Evolutionary conservation across 1,140 invertebrate species (phyloP).

Genomic region (Euura lappo): DNA sequence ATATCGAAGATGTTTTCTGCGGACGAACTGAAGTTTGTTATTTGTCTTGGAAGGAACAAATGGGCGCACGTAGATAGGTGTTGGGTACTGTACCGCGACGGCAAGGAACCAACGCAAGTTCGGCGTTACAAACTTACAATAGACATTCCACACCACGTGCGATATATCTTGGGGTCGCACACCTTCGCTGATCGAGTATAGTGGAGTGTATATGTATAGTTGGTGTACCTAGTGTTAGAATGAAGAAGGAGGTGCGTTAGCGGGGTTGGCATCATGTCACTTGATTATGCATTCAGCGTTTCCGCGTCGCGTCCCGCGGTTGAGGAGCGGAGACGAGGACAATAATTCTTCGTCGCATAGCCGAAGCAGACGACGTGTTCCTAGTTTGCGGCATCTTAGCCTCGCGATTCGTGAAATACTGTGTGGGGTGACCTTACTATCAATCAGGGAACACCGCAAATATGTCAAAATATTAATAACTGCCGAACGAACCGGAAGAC

Average conservation of each 20-base stretch:
- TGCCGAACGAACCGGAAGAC: not conserved
- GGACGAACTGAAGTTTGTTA: no score
- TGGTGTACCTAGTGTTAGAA: not conserved
- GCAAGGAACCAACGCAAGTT: no score
- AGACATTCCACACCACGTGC: no score
- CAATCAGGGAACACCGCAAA: constrained; percentile 1
- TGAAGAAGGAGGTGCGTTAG: not conserved
- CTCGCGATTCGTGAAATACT: not conserved
- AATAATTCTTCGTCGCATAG: constrained; percentile 2
- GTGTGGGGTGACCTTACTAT: not conserved
- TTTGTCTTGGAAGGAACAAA: no score
- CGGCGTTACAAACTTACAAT: no score
- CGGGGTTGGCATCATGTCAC: constrained; percentile 20
- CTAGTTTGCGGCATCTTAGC: not conserved
- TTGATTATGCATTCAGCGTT: constrained; percentile 40
- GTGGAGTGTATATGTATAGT: no score
- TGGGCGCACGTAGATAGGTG: no score
- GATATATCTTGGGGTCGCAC: no score
- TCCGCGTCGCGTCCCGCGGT: not conserved
- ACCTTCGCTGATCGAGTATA: no score
- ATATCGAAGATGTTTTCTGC: no score
- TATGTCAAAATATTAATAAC: constrained; percentile 14
- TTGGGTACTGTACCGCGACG: no score
- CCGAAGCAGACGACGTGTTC: not conserved
- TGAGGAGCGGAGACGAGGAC: not conserved